These are phyloP conservation scores for Hypomesus transpacificus DNA, from an alignment of 2,113 vertebrate genomes.

Conservation along the genomic window DNA sequence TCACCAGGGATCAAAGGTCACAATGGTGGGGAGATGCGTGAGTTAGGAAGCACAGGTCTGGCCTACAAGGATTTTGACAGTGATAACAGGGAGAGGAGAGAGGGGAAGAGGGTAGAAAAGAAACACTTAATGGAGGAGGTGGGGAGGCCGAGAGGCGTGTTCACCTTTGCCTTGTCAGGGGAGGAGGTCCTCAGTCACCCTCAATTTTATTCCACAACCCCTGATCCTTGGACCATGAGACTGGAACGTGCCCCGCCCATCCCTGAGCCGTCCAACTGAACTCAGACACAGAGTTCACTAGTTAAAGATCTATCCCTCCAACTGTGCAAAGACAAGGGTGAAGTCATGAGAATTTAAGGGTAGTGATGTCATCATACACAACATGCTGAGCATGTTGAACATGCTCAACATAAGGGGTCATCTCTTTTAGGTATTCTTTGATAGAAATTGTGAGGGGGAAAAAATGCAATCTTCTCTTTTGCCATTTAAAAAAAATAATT, in stretches of 20 bases:
- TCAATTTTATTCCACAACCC: constrained; percentile 80
- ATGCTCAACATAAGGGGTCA: neutral
- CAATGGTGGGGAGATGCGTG: constrained; percentile 75
- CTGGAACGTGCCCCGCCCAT: constrained; percentile 81
- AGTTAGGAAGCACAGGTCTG: constrained; percentile 58
- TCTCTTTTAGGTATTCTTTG: neutral
- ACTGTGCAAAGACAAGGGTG: neutral
- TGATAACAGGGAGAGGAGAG: constrained; percentile 74
- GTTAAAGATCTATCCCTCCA: neutral
- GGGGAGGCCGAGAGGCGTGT: constrained; percentile 84
- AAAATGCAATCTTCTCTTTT: no score
- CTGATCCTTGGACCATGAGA: constrained; percentile 86
- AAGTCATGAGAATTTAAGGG: neutral
- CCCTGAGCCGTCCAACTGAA: constrained; percentile 84
- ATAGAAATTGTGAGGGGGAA: neutral
- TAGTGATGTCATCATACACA: neutral
- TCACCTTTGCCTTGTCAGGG: constrained; percentile 84
- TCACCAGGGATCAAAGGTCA: constrained; percentile 76
- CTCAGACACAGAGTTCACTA: neutral
- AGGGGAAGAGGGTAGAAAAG: constrained; percentile 77
- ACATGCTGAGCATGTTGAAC: no score
- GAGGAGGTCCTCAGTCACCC: constrained; percentile 80
- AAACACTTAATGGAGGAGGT: constrained; percentile 74
- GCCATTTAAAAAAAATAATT: no score
- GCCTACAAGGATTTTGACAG: constrained; percentile 80